Base-by-base conservation (phyloP, 1,140 invertebrate species). In the Oreohelix idahoensis region DNA sequence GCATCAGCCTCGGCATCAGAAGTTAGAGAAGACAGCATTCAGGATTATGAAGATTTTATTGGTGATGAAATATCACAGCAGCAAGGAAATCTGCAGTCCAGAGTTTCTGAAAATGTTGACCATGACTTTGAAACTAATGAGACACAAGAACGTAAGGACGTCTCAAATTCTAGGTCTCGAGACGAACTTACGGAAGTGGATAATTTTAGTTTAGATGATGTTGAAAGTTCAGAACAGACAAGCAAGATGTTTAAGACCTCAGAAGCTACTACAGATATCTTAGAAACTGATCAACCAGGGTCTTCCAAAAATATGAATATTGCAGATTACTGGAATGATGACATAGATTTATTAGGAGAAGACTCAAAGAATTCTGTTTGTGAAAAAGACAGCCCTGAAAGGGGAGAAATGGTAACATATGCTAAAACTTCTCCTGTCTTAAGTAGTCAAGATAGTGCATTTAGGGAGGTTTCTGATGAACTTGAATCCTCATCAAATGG, bases 31-130 rank as follows among this genome's bases (percentile, higher is more conserved):
- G 20, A 32, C 4, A 5, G 17, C 63, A 29, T 66, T 17, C 63
- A 2, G n/a, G 63, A 66, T 66, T 66, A 66, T 66, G 63, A 66
- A 66, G 63, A 66, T 29, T 32, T 66, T 66, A 23, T 66, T 66
- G n/a, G 29, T 15, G 51, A 58, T 58, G 63, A 66, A 2, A 32
- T 29, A 1, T 66, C 63, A 66, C 5, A 66, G n/a, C n/a, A 35
- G n/a, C 2, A 66, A 32, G 63, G 63, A 8, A 66, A 32, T 32
- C n/a, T 35, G 5, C 63, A 66, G n/a, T 32, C 20, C 5, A 66
- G 17, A 29, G n/a, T 15, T 66, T 66, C n/a, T 10, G 63, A 32
- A 17, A 66, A 66, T 29, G 51, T 26, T 58, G 26, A 23, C 51
- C 15, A 58, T 58, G 51, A 58, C 20, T 20, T 15, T 23, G 63